Evolutionary conservation across 2,113 vertebrate genomes (phyloP).

Genomic region (Desmodus rotundus): DNA sequence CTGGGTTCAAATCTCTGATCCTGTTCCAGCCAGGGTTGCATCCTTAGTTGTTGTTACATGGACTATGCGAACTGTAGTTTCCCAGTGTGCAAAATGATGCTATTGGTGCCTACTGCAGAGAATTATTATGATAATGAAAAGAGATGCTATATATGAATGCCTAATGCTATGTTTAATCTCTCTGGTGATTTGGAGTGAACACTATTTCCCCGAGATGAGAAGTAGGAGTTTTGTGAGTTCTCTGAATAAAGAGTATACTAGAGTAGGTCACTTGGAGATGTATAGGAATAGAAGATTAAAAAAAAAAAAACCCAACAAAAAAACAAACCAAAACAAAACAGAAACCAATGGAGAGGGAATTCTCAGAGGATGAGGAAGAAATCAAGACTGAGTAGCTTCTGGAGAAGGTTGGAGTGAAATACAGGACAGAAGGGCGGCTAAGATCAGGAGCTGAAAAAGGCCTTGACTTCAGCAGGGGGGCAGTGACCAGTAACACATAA

Average conservation of each 20-base stretch:
- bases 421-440: background rate
- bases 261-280: background rate
- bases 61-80: background rate
- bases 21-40: background rate
- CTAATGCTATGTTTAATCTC: background rate
- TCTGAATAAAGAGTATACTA: background rate
- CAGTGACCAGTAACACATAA: rapidly evolving
- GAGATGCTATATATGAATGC: background rate
- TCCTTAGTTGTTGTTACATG: background rate
- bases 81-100: background rate
- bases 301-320: background rate
- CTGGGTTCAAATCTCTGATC: background rate
- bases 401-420: background rate
- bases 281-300: background rate
- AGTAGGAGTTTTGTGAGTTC: background rate
- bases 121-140: background rate
- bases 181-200: background rate
- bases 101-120: background rate
- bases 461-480: background rate
- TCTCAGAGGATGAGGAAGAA: background rate
- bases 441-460: background rate
- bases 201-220: background rate
- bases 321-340: background rate
- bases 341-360: background rate
- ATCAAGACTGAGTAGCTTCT: background rate